Evolutionary conservation across 92 coral and sea anemone species (phyloP).

Genomic region (Meandrina meandrites): DNA sequence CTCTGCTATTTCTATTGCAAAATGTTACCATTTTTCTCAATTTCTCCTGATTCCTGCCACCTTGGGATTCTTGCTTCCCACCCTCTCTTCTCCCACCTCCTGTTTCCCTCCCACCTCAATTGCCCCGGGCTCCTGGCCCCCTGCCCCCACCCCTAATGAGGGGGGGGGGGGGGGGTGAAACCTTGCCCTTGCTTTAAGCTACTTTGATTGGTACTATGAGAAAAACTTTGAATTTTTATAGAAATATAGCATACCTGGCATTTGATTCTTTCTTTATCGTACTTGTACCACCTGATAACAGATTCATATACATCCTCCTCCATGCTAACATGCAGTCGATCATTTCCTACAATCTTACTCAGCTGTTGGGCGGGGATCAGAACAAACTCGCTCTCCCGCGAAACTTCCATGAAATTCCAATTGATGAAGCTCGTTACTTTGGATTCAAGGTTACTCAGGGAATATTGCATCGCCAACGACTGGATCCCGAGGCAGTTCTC

Average conservation of each 20-base stretch:
- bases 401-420: slow-evolving; percentile 84
- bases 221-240: not conserved
- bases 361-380: slow-evolving; percentile 67
- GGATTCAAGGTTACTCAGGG: slow-evolving; percentile 59
- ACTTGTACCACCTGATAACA: slow-evolving; percentile 78
- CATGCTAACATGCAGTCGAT: slow-evolving; percentile 64
- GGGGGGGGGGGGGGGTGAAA: not conserved
- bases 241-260: slow-evolving; percentile 37
- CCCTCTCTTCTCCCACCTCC: too few relatives aligned
- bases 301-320: slow-evolving; percentile 93
- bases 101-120: too few relatives aligned
- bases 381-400: slow-evolving; percentile 74
- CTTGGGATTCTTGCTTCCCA: too few relatives aligned
- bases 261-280: slow-evolving; percentile 68
- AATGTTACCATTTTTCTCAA: too few relatives aligned
- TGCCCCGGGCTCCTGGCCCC: too few relatives aligned
- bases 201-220: not conserved
- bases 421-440: slow-evolving; percentile 75
- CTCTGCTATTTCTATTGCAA: too few relatives aligned
- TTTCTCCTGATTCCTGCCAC: too few relatives aligned
- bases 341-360: slow-evolving; percentile 58
- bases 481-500: slow-evolving; percentile 86
- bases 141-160: not conserved
- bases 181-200: not conserved
- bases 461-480: slow-evolving; percentile 80